These are phyloP conservation scores for Nannobrachium achirus DNA, from an alignment of 2,113 vertebrate genomes.

Conservation along the genomic window DNA sequence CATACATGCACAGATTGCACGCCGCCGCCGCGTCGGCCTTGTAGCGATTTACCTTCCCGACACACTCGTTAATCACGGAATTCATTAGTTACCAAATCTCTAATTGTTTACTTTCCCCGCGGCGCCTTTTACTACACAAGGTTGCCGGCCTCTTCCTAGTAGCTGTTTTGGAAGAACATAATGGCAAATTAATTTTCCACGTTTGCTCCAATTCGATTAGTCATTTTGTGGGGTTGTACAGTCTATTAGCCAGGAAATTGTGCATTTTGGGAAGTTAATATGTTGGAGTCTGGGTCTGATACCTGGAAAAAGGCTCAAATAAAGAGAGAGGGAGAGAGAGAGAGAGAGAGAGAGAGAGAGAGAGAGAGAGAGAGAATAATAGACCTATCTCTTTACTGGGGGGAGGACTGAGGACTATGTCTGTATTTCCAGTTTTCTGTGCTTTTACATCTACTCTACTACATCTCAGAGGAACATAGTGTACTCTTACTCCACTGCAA, in stretches of 20 bases:
- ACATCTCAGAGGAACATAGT: too few species aligned
- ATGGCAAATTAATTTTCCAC: slow-evolving; percentile 71
- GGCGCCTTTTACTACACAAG: slow-evolving; percentile 55
- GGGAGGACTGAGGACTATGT: too few species aligned
- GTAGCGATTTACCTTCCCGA: slow-evolving; percentile 64
- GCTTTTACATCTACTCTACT: too few species aligned
- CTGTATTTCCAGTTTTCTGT: too few species aligned
- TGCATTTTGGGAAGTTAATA: slow-evolving; percentile 50
- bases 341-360: neutral
- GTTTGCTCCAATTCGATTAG: slow-evolving; percentile 66
- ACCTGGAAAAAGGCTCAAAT: slow-evolving; percentile 29
- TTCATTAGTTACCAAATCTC: slow-evolving; percentile 72
- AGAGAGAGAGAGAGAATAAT: neutral
- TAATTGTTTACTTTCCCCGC: slow-evolving; percentile 75
- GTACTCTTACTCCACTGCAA: too few species aligned
- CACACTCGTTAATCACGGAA: slow-evolving; percentile 73
- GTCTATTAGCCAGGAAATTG: slow-evolving; percentile 64
- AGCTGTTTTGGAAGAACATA: slow-evolving; percentile 65
- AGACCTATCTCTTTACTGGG: too few species aligned
- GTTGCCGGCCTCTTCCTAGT: slow-evolving; percentile 67
- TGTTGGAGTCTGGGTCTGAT: slow-evolving; percentile 33
- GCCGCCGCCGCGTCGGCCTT: slow-evolving; percentile 23
- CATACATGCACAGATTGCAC: neutral
- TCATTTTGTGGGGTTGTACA: slow-evolving; percentile 65
- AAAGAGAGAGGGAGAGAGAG: neutral